phyloP scores from a whole-genome alignment of 2,797 vertebrate genomes.

The Notolepis coatsorum region DNA sequence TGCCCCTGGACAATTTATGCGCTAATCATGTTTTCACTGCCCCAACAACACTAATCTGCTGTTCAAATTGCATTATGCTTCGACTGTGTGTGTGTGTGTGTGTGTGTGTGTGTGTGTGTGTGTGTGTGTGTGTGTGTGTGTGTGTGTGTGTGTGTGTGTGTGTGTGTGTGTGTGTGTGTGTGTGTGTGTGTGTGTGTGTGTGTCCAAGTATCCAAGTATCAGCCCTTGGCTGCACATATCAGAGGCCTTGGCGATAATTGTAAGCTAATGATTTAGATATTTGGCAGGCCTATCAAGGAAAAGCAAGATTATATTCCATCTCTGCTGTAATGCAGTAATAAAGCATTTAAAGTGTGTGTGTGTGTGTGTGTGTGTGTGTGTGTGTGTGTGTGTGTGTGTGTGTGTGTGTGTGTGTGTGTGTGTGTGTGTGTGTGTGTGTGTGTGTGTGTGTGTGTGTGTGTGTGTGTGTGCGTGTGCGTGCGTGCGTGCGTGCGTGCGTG shows the following conservation, averaged over 20 bases:
- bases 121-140: neutral
- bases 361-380: neutral
- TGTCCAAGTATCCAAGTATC: no score
- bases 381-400: neutral
- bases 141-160: neutral
- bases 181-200: neutral
- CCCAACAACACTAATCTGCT: neutral
- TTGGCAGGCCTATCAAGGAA: no score
- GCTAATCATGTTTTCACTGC: neutral
- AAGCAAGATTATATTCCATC: no score
- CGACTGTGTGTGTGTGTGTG: neutral
- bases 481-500: neutral
- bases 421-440: neutral
- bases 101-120: neutral
- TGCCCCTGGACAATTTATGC: no score
- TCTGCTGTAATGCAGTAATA: no score
- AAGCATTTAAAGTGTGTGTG: no score
- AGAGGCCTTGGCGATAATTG: no score
- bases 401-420: slow-evolving; percentile 5
- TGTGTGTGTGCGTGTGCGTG: neutral
- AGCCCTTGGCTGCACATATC: no score
- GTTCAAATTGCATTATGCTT: no score
- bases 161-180: slow-evolving; percentile 5
- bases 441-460: neutral
- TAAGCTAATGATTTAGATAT: no score